These are phyloP conservation scores for Poecilia gillii DNA, from an alignment of 2,797 vertebrate species.

Conservation along the genomic window DNA sequence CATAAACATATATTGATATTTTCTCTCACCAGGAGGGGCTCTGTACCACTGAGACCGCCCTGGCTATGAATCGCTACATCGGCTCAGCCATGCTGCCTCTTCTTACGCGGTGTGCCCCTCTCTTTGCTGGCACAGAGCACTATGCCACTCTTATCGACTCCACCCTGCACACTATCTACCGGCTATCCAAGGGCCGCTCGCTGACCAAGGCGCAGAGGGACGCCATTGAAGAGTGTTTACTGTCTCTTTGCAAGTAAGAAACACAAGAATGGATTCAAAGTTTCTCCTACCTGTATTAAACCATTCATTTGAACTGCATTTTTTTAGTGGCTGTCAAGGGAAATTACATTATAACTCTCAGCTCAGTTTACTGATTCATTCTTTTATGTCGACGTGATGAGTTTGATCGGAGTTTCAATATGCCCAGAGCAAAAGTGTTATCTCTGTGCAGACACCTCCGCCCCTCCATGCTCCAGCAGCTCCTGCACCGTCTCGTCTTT, in stretches of 20 bases:
- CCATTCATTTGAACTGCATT: not conserved
- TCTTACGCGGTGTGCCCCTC: constrained; percentile 93
- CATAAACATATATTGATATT: not conserved
- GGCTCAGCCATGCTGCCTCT: constrained; percentile 94
- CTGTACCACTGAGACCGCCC: constrained; percentile 93
- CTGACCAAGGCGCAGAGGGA: constrained; percentile 98
- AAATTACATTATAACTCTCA: not conserved
- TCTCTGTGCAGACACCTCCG: constrained; percentile 87
- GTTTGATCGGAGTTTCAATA: constrained; percentile 34
- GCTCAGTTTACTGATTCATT: constrained; percentile 16
- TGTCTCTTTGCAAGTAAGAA: constrained; percentile 94
- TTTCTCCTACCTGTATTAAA: not conserved
- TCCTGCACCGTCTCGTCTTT: constrained; percentile 94
- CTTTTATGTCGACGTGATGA: constrained; percentile 26
- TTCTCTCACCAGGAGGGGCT: constrained; percentile 85
- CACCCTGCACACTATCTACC: constrained; percentile 95
- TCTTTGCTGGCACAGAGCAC: constrained; percentile 95
- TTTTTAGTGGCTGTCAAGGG: constrained; percentile 24
- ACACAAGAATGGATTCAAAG: not conserved
- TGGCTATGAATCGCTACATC: constrained; percentile 95
- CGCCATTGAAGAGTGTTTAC: constrained; percentile 96
- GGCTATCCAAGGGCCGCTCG: constrained; percentile 94
- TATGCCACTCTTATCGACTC: constrained; percentile 92
- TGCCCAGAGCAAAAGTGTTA: constrained; percentile 34
- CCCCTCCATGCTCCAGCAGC: constrained; percentile 97